These are phyloP conservation scores for Bubalus kerabau DNA, from an alignment of 2,113 vertebrate genomes.

Conservation along the genomic window DNA sequence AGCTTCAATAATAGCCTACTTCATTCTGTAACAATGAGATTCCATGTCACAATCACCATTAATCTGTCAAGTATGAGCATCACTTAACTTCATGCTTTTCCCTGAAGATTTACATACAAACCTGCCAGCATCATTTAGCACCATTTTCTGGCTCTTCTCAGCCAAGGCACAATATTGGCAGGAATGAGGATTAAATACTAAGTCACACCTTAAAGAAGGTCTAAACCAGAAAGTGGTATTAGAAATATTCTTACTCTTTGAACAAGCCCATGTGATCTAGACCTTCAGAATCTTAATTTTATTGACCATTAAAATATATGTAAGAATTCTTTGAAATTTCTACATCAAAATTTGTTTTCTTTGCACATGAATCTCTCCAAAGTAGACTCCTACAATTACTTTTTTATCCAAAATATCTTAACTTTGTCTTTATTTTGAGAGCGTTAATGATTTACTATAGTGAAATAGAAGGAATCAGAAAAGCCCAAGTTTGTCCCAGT, in stretches of 20 bases:
- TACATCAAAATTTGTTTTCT: background rate
- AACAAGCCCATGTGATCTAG: background rate
- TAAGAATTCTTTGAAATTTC: background rate
- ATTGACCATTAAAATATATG: background rate
- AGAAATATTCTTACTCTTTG: background rate
- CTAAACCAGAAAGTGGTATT: background rate
- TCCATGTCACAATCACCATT: constrained; percentile 51
- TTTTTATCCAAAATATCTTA: background rate
- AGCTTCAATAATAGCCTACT: constrained; percentile 27
- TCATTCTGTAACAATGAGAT: constrained; percentile 47
- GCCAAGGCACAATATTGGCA: constrained; percentile 9
- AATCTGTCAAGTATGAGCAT: constrained; percentile 63
- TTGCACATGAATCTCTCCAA: background rate
- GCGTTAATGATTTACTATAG: background rate
- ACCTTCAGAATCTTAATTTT: background rate
- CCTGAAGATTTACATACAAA: constrained; percentile 55
- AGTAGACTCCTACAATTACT: background rate
- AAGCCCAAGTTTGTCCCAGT: background rate
- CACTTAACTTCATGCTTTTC: constrained; percentile 48
- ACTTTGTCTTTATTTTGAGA: background rate
- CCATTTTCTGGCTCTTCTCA: constrained; percentile 49
- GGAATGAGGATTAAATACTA: constrained; percentile 13
- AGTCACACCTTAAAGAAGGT: constrained; percentile 1
- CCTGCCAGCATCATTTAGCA: constrained; percentile 35
- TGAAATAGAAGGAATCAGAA: background rate